Evolutionary conservation across 2,888 invertebrate genomes (phyloP), one percentile per base, ranked within the genome.

Genomic region (Lycaena phlaeas): DNA sequence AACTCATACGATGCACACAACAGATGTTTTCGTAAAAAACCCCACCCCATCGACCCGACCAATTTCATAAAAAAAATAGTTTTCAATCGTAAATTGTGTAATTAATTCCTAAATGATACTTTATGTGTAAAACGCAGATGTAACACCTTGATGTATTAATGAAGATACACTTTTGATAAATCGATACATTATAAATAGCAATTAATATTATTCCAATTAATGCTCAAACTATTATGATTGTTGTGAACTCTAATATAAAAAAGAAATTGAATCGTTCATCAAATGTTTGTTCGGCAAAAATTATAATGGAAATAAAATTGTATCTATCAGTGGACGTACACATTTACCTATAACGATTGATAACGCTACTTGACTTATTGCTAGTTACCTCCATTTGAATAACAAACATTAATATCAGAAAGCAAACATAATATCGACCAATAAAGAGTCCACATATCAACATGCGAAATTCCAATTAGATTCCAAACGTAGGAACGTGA

Each of bases 401-500:
- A 68, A 76, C 72, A 73, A 70, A 70, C 70, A 71, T 70, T 63
- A 76, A 72, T 82, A 82, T 82, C 79, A 51, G 51, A 73, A 74
- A 73, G 73, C 67, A 79, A 81, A 82, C 79, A 82, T 67, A 79
- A 82, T 81, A 82, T 74, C 79, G 71, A 72, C 70, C 68, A 78
- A 78, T 81, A 77, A 75, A 75, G 74, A 81, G 75, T 78, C 62
- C 70, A 67, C 74, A 78, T 78, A 82, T 79, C 73, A 73, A 78
- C 78, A 82, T 79, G 82, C 77, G 64, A 82, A 82, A 81, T 79
- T 76, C 79, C 81, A 82, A 82, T 84, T 84, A 84, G 78, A 84
- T 78, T 81, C 77, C 61, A 68, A 76, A 79, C 78, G 72, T 68
- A 79, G 67, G 73, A 72, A 77, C 79, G 70, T 76, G 84, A 84